Evolutionary conservation across 2,888 invertebrate species (phyloP), one percentile per base, ranked within the genome.

Genomic region (Chalcis sispes): DNA sequence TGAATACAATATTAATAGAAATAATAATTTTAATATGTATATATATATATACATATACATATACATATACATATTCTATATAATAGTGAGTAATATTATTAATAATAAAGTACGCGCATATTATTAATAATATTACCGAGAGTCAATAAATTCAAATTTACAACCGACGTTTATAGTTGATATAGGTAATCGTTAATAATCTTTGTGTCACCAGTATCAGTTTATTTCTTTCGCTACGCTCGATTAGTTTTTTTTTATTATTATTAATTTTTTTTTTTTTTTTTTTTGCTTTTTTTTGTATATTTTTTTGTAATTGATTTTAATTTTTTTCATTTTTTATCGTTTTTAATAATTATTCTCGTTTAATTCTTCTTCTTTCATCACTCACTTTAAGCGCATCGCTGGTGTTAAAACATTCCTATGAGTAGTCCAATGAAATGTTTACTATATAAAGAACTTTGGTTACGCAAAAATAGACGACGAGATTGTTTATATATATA

Each of bases 401-500:
- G 59, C 70, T 61, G n/a, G 40, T 50, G 15, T 23, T 36, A 7
- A 58, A 42, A 74, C 71, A 40, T 69, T n/a, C 52, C 77, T 72
- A 77, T 50, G 64, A 46, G n/a, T 71, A 77, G 67, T 65, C 58
- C 69, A 75, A 69, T 75, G 67, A 75, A 77, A 72, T 67, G 58
- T 72, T 75, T 72, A 71, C 72, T 78, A 67, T 75, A 73, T 71
- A 74, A 76, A 84, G 85, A 85, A 85, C 86, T 87, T 87, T 87
- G 87, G 87, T 87, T 87, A 87, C 86, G 86, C 83, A 87, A 87
- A 87, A 87, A 87, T 87, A 86, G 86, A 87, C 83, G 85, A 80
- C 81, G 81, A 81, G 77, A 79, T 79, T 79, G 74, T 77, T 73
- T 72, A 77, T 72, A 66, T 77, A 72, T 64, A 58, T 69, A 52